Base-by-base conservation (phyloP, 2,797 vertebrate species). In the Denticeps clupeoides region DNA sequence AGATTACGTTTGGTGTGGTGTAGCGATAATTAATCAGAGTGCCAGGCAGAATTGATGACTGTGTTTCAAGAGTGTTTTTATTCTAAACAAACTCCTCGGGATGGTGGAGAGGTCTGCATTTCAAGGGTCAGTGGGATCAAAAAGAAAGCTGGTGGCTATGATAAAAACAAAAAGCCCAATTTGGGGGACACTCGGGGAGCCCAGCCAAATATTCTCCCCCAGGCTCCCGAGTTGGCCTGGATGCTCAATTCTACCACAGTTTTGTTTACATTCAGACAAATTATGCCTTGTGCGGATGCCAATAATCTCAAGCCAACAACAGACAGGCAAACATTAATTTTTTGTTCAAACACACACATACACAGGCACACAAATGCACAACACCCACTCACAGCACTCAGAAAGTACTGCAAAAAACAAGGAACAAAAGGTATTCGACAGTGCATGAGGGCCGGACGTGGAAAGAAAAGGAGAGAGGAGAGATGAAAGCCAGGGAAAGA, bases 211-310 rank as follows among this genome's bases (percentile, higher is more conserved):
- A 35, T n/a, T 15, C 25, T 47, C 46, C 32, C 5, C 7, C 26
- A 21, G 33, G 41, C 15, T 33, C 41, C 18, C 26, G 69, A 63
- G 63, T 63, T 66, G 67, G 71, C 73, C 68, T 71, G 68, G 66
- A 59, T 63, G 56, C 67, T 64, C 24, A 67, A 69, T 75, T 75
- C 74, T 74, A 70, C 77, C 71, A 68, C 64, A 61, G 61, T 67
- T 70, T 23, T 71, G 72, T 80, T 82, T 83, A 71, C 74, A 78
- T 67, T 73, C 78, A 75, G 70, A 69, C n/a, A 71, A 71, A 78
- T 75, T 66, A 72, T 68, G 75, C 65, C 53, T 48, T 32, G 60
- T 73, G 71, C 72, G 67, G 69, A 65, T 69, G 70, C 64, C 62
- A 71, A 47, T n/a, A 53, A 62, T 53, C 31, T 49, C 26, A 45